phyloP scores from a whole-genome alignment of 2,888 invertebrate species.

The Argyresthia albistria region DNA sequence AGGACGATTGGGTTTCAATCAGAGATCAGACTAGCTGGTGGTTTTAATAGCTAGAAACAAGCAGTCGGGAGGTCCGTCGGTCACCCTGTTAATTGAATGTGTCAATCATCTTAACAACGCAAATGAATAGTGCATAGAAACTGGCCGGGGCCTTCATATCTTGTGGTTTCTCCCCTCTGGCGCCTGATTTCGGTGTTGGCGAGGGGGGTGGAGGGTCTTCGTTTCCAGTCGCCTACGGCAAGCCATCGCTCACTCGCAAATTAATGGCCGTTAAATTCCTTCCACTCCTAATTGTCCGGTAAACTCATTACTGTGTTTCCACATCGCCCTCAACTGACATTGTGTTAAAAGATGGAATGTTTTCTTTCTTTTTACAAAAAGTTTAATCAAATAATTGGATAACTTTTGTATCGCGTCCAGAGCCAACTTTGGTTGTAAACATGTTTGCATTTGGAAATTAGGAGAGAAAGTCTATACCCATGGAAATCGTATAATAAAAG shows the following conservation, averaged over 20 bases:
- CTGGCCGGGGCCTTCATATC: neutral
- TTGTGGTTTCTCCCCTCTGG: neutral
- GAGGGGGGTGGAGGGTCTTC: conserved; percentile 9
- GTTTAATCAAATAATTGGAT: no score
- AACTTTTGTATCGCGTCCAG: no score
- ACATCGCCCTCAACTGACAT: neutral
- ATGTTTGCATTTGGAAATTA: no score
- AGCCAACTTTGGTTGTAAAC: no score
- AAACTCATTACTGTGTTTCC: conserved; percentile 42
- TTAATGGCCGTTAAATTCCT: conserved; percentile 46
- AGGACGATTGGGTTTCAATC: neutral
- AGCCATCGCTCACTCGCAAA: conserved; percentile 43
- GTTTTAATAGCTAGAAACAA: conserved; percentile 42
- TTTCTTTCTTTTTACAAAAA: neutral
- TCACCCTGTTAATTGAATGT: conserved; percentile 83
- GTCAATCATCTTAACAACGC: conserved; percentile 85
- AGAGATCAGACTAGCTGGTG: conserved; percentile 29
- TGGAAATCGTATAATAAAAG: no score
- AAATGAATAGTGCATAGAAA: conserved; percentile 65
- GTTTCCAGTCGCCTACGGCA: conserved; percentile 41
- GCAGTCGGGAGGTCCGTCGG: conserved; percentile 71
- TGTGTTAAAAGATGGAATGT: neutral
- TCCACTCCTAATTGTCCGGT: conserved; percentile 60
- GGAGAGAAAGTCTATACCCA: no score
- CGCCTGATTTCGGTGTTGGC: neutral